Percentiles rank a stretch among this genome's conserved stretches.
These are phyloP conservation scores for Probaryconus sp. DNA, from an alignment of 1,140 invertebrate genomes.

Conservation along the genomic window DNA sequence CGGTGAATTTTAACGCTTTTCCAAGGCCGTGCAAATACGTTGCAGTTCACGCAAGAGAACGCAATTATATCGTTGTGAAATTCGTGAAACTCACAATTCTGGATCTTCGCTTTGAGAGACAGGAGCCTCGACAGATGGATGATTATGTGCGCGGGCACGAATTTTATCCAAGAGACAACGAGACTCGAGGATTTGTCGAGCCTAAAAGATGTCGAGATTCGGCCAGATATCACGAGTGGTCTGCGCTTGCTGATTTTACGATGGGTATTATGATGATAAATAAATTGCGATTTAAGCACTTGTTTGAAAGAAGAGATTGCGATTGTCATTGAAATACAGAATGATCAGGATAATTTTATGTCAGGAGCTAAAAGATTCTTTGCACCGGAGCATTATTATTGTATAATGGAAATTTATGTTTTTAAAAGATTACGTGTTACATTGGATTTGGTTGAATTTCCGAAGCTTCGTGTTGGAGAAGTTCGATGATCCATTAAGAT, in stretches of 20 bases:
- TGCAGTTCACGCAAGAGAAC: conserved; percentile 34
- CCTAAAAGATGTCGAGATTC: conserved; percentile 3
- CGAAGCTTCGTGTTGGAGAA: no score
- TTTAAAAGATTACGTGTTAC: no score
- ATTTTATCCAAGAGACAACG: conserved; percentile 5
- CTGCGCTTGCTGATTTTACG: conserved; percentile 1
- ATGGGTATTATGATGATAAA: background rate
- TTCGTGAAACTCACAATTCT: conserved; percentile 3
- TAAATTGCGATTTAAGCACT: no score
- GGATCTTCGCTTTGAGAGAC: conserved; percentile 20
- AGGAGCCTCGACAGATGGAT: conserved; percentile 39
- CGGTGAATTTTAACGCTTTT: background rate
- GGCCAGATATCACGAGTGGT: conserved; percentile 10
- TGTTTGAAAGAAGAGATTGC: no score
- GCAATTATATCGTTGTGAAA: conserved; percentile 20
- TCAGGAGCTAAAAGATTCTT: no score
- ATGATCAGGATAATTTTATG: no score
- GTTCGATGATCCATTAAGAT: no score
- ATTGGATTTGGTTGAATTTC: no score
- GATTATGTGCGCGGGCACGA: conserved; percentile 51
- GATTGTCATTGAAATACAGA: no score
- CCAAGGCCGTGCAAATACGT: conserved; percentile 29
- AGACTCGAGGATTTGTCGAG: background rate
- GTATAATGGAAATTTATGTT: no score
- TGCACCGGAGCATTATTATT: no score